A percentile compares a stretch with the other conserved stretches of the same genome.
phyloP scores from a whole-genome alignment of 1,140 invertebrate genomes.

The Atta colombica region DNA sequence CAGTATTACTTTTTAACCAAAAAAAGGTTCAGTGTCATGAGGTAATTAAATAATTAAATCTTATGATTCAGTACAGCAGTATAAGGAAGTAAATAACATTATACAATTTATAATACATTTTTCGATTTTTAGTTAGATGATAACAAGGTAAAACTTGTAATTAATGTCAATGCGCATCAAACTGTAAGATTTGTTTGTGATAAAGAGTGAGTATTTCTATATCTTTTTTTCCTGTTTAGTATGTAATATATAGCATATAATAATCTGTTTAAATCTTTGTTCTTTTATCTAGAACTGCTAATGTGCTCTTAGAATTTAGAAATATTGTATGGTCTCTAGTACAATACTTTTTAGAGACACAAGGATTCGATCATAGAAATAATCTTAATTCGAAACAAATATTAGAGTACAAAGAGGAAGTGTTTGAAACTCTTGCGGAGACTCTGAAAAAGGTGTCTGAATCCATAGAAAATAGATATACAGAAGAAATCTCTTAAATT shows the following conservation, averaged over 20 bases:
- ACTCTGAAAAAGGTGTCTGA: background rate
- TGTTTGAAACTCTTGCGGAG: constrained; percentile 40
- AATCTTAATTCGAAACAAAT: background rate
- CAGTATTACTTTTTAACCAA: constrained; percentile 86
- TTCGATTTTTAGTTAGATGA: background rate
- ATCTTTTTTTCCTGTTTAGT: constrained; percentile 13
- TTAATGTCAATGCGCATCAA: constrained; percentile 80
- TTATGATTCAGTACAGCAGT: background rate
- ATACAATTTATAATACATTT: constrained; percentile 20
- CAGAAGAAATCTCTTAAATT: constrained; percentile 1
- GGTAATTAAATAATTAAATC: constrained; percentile 72
- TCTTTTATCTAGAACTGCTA: constrained; percentile 83
- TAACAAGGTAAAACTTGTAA: background rate
- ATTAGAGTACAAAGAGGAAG: constrained; percentile 11
- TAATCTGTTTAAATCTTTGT: constrained; percentile 55
- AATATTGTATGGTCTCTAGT: constrained; percentile 87
- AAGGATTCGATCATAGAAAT: constrained; percentile 61
- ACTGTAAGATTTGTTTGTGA: constrained; percentile 82
- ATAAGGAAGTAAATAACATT: background rate
- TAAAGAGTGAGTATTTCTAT: constrained; percentile 80
- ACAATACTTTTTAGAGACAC: constrained; percentile 86
- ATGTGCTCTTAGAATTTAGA: constrained; percentile 84
- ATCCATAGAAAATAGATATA: background rate
- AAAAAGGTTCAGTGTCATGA: constrained; percentile 61
- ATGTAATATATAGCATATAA: background rate